A percentile compares a stretch with the other conserved stretches of the same genome.
These are phyloP conservation scores for Leucopsar rothschildi DNA, from an alignment of 2,113 vertebrate genomes.

Conservation along the genomic window DNA sequence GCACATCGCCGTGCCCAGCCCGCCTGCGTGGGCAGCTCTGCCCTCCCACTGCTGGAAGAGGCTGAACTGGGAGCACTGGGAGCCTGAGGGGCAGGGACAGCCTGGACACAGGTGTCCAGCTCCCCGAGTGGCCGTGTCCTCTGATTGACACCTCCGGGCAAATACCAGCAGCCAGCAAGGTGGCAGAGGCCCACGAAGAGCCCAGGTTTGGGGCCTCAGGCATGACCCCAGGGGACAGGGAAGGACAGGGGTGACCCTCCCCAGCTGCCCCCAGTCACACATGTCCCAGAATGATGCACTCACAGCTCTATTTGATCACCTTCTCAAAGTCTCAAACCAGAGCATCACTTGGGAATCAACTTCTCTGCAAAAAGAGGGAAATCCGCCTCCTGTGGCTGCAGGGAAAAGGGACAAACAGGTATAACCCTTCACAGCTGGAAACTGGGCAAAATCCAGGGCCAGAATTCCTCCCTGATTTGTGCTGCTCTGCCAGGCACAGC, in stretches of 20 bases:
- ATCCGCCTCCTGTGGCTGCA: not conserved
- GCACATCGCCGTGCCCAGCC: not conserved
- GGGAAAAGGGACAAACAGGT: not conserved
- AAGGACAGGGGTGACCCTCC: not conserved
- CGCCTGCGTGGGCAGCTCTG: not conserved
- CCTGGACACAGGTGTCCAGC: not conserved
- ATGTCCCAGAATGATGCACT: not conserved
- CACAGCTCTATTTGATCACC: rapidly evolving
- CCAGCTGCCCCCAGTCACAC: not conserved
- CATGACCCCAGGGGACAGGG: not conserved
- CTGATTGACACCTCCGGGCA: not conserved
- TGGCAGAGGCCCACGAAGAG: not conserved
- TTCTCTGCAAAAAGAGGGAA: not conserved
- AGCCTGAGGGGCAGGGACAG: not conserved
- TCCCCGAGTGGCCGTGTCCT: not conserved
- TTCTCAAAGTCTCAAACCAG: not conserved
- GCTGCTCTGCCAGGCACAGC: not conserved
- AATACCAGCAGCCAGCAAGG: not conserved
- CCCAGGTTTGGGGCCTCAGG: not conserved
- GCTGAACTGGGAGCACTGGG: not conserved
- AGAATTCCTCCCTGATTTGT: not conserved
- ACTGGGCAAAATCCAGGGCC: not conserved
- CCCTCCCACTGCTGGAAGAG: not conserved
- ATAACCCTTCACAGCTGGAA: not conserved
- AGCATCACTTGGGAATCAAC: rapidly evolving